Percentiles rank a stretch among this genome's conserved stretches.
phyloP scores from a whole-genome alignment of 1,140 invertebrate genomes.

The Temnothorax curvispinosus region DNA sequence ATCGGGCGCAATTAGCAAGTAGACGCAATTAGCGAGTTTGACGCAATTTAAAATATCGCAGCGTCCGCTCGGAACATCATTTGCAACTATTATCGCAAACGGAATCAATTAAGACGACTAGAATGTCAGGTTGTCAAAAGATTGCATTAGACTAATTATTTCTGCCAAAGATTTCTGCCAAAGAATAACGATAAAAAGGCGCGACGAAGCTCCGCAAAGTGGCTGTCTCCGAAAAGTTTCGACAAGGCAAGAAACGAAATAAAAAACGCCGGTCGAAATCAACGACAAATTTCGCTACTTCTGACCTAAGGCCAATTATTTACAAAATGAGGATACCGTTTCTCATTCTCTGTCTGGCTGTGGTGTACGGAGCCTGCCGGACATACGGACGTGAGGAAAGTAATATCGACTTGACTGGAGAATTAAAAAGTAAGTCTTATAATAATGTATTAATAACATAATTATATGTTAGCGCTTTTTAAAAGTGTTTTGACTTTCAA shows the following conservation, averaged over 20 bases:
- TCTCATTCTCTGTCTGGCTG: conserved; percentile 12
- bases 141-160: conserved; percentile 28
- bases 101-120: background rate
- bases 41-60: background rate
- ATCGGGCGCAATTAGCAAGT: background rate
- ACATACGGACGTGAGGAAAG: background rate
- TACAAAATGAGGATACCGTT: conserved; percentile 26
- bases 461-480: background rate
- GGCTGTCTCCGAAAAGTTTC: background rate
- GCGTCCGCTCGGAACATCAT: background rate
- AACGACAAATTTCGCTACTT: background rate
- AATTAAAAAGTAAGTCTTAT: background rate
- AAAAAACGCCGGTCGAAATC: background rate
- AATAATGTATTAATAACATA: background rate
- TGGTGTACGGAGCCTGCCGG: background rate
- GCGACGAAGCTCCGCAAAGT: background rate
- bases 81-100: background rate
- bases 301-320: background rate
- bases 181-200: background rate
- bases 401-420: background rate
- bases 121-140: conserved; percentile 38
- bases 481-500: background rate
- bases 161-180: background rate
- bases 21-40: too few species aligned
- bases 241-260: background rate